Evolutionary conservation across 2,797 vertebrate species (phyloP).

Genomic region (Amblyraja radiata): DNA sequence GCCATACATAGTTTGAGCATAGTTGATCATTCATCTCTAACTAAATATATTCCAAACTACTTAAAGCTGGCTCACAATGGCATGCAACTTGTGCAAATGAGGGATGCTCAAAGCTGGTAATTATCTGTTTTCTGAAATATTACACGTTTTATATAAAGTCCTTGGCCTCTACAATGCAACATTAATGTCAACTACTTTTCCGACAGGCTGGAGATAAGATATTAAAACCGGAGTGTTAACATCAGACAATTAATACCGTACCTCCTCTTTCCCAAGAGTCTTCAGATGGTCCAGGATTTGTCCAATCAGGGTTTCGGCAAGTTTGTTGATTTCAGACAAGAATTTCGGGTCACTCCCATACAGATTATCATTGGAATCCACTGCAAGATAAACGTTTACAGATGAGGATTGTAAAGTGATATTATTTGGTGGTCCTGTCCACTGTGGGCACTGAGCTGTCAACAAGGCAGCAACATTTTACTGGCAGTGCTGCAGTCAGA

Average conservation of each 20-base stretch:
- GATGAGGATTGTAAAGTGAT: background rate
- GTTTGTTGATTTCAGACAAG: slow-evolving; percentile 80
- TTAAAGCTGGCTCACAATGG: background rate
- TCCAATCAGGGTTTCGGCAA: slow-evolving; percentile 85
- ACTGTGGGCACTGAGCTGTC: background rate
- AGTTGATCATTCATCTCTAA: background rate
- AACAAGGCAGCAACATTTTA: background rate
- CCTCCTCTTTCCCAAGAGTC: slow-evolving; percentile 81
- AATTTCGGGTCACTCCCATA: slow-evolving; percentile 95
- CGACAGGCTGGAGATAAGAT: background rate
- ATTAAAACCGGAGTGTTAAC: background rate
- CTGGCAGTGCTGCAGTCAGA: background rate
- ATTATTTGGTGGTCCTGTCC: background rate
- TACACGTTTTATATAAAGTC: background rate
- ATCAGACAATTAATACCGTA: slow-evolving; percentile 46
- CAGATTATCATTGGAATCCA: slow-evolving; percentile 90
- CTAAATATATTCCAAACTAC: background rate
- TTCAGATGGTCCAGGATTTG: slow-evolving; percentile 93
- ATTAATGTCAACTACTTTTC: no score
- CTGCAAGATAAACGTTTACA: slow-evolving; percentile 52
- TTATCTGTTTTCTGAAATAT: background rate
- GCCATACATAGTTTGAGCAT: background rate
- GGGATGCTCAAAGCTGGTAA: background rate
- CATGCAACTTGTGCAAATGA: background rate
- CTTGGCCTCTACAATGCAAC: background rate